Base-by-base conservation (phyloP, 2,888 invertebrate species). In the Diarsia brunnea region DNA sequence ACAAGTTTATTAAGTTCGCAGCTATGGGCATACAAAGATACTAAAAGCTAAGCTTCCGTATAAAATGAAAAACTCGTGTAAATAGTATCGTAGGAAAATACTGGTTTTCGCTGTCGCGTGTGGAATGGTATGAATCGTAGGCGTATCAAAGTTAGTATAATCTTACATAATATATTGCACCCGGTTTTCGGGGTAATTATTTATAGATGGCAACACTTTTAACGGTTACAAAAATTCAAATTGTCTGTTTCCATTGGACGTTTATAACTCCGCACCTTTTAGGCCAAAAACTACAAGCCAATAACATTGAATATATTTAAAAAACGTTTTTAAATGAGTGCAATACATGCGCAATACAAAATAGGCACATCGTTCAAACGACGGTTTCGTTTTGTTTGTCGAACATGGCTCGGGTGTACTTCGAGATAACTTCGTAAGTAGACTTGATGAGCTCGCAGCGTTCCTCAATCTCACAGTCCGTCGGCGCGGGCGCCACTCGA, bases 331-430 rank as follows among this genome's bases (percentile, higher is more conserved):
- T 47, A 61, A 67, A 72, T 55, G 75, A 81, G 82, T 82, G 85
- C 84, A 88, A 85, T 86, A 88, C 81, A 84, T 74, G 88, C 84
- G 87, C 77, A 76, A 79, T 84, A 87, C 43, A 88, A 86, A 78
- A 85, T 90, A 92, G 92, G 92, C 95, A 92, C 93, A 91, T 90
- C 88, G 90, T 90, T 95, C 89, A 96, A 66, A 96, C 96, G 91
- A 96, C 95, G 86, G 96, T 95, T 92, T 96, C 96, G 91, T 93
- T 94, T 86, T 93, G 93, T 83, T 94, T 95, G 65, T 96, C 96
- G 90, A 96, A 96, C 95, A 96, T 95, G 45, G 96, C 95, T 82
- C 96, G 91, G 66, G 96, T 96, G 84, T 96, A 96, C 88, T 95
- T 96, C 74, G 95, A 91, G 75, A 96, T 96, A 31, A 92, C 96